Evolutionary conservation across 2,888 invertebrate species (phyloP).

Genomic region (Brachynemurus nebulosus): DNA sequence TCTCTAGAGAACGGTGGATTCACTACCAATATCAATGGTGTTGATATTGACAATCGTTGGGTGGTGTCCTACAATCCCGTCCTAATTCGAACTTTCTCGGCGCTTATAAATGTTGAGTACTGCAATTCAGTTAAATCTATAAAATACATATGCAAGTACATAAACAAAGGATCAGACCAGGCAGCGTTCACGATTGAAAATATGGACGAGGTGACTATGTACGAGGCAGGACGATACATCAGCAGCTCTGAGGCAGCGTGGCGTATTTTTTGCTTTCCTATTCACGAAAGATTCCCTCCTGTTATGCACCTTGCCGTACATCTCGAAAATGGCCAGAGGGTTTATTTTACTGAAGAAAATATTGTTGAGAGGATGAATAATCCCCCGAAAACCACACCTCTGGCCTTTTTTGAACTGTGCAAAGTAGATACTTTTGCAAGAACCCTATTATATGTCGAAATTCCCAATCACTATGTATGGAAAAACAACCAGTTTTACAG

Average conservation of each 20-base stretch:
- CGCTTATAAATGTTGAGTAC: constrained; percentile 19
- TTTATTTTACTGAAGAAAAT: constrained; percentile 15
- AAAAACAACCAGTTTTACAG: constrained; percentile 12
- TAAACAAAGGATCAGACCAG: constrained; percentile 12
- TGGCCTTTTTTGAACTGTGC: constrained; percentile 18
- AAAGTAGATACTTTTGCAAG: constrained; percentile 12
- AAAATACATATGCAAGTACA: constrained; percentile 16
- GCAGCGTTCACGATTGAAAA: constrained; percentile 12
- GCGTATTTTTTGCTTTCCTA: constrained; percentile 18
- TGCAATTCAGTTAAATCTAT: constrained; percentile 9
- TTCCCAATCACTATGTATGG: constrained; percentile 21
- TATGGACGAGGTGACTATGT: constrained; percentile 17
- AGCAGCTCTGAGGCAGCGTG: constrained; percentile 18
- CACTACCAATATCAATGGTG: constrained; percentile 1
- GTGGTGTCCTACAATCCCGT: constrained; percentile 9
- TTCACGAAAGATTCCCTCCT: constrained; percentile 18
- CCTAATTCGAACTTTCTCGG: constrained; percentile 10
- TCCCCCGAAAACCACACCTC: constrained; percentile 15
- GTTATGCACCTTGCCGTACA: constrained; percentile 18
- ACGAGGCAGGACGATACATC: constrained; percentile 16
- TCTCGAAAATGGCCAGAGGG: constrained; percentile 16
- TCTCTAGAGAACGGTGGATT: constrained; percentile 14
- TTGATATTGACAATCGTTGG: constrained; percentile 11
- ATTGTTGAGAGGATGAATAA: constrained; percentile 6
- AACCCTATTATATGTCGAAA: constrained; percentile 18